Evolutionary conservation across 1,140 invertebrate species (phyloP), one percentile per base, ranked within the genome.

Genomic region (Apolygus lucorum): DNA sequence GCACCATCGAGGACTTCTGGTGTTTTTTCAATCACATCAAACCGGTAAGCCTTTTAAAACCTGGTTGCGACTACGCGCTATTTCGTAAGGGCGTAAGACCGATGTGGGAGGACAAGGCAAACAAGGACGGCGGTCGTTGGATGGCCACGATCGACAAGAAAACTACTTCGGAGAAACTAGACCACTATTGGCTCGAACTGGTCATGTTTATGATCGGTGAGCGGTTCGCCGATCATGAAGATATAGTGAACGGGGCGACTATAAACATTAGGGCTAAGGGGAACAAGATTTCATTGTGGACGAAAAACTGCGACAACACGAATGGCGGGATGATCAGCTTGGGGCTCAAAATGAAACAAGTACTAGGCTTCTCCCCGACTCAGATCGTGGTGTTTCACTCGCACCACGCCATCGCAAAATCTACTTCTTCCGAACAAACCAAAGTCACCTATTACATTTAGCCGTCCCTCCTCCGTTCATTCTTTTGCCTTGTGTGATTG

Each of bases 1-100:
- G 93, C 78, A 96, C 94, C 26, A 94, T 96, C 28, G 96, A 99
- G 85, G 96, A 98, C 82, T 99, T 99, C 77, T 99, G 96, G 96
- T 93, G 93, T 76, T 81, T 97, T 54, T 95, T 93, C 80, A 95
- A 96, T 78, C 94, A 98, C 76, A 94, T 98, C 70, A 96, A 96
- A 78, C 82, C 87, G 74, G 92, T 95, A 2, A 95, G 92, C 68
- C 92, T 94, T 75, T 78, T 98, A 1, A 87, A 86, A 74, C 83
- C 88, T 74, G 94, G 94, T 49, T 93, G 90, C 79, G 95, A 98
- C 78, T 98, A 98, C 81, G 95, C 93, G 25, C 84, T 98, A 69
- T 98, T 98, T 80, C 96, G 96, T 82, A 86, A 93, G 78, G 94
- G 93, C 14, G 92, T 98, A 73, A 88, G 90, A 73, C 96, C 96